Evolutionary conservation across 1,140 invertebrate species (phyloP).

Genomic region (Alviniconcha marisindica): DNA sequence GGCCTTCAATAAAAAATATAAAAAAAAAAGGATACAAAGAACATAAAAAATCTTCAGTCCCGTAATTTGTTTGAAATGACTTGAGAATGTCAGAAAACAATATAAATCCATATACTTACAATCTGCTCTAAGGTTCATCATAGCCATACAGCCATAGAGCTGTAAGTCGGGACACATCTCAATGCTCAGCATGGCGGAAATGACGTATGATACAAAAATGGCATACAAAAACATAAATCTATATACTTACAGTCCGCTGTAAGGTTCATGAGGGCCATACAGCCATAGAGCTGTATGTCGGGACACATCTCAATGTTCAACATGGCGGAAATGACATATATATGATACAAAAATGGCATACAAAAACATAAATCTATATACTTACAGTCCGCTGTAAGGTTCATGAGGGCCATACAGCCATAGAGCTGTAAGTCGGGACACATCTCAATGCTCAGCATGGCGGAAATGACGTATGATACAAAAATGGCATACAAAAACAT

Average conservation of each 20-base stretch:
- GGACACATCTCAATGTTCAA: slow-evolving; percentile 48
- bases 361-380: not conserved
- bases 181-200: slow-evolving; percentile 53
- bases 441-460: slow-evolving; percentile 52
- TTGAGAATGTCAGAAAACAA: no score
- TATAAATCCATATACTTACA: slow-evolving; percentile 41
- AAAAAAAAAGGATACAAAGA: no score
- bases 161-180: slow-evolving; percentile 49
- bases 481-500: no score
- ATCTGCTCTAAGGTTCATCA: slow-evolving; percentile 58
- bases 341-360: no score
- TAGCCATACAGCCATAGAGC: slow-evolving; percentile 52
- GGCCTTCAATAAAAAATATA: no score
- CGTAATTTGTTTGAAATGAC: no score
- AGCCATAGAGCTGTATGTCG: slow-evolving; percentile 56
- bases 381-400: slow-evolving; percentile 58
- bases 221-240: no score
- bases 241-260: slow-evolving; percentile 62
- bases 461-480: slow-evolving; percentile 49
- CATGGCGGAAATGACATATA: slow-evolving; percentile 57
- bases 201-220: no score
- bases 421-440: slow-evolving; percentile 50
- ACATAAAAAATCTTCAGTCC: no score
- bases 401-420: slow-evolving; percentile 56
- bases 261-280: slow-evolving; percentile 59